These are phyloP conservation scores for Galemys pyrenaicus DNA, from an alignment of 2,113 vertebrate species.

Conservation along the genomic window DNA sequence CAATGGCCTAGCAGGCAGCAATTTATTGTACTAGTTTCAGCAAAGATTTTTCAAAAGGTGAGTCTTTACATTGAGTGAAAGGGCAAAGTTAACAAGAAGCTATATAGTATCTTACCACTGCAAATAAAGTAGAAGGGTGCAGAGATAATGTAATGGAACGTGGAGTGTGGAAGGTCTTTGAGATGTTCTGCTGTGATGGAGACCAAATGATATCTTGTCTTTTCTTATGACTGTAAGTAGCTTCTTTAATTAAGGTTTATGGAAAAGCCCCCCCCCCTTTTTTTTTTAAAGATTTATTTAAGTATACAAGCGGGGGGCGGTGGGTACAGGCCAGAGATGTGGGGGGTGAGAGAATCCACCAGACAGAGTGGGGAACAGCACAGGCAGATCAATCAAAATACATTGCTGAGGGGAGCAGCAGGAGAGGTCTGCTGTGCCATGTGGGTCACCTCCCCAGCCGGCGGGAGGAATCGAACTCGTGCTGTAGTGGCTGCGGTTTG, in stretches of 20 bases:
- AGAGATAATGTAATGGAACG: not conserved
- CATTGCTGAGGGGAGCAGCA: no score
- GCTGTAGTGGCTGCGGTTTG: no score
- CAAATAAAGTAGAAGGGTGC: not conserved
- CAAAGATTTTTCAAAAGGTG: slow-evolving; percentile 44
- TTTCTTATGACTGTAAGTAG: not conserved
- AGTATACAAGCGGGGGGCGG: no score
- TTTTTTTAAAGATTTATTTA: no score
- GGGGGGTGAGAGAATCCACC: no score
- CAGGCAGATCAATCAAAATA: no score
- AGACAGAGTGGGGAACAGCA: no score
- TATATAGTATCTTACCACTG: not conserved
- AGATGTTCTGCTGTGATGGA: not conserved
- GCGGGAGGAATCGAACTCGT: no score
- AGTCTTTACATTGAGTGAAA: slow-evolving; percentile 7
- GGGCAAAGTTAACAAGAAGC: slow-evolving; percentile 47
- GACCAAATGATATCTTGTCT: not conserved
- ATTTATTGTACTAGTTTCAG: slow-evolving; percentile 1
- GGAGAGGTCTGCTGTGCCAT: no score
- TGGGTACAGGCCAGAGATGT: no score
- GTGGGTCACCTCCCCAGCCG: no score
- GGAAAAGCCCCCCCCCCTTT: not conserved
- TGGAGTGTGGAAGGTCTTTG: not conserved
- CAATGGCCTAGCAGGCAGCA: slow-evolving; percentile 10
- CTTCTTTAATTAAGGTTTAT: not conserved